Conservation (phyloP, 2,888 invertebrate genomes). For the Amiota minor region DNA sequence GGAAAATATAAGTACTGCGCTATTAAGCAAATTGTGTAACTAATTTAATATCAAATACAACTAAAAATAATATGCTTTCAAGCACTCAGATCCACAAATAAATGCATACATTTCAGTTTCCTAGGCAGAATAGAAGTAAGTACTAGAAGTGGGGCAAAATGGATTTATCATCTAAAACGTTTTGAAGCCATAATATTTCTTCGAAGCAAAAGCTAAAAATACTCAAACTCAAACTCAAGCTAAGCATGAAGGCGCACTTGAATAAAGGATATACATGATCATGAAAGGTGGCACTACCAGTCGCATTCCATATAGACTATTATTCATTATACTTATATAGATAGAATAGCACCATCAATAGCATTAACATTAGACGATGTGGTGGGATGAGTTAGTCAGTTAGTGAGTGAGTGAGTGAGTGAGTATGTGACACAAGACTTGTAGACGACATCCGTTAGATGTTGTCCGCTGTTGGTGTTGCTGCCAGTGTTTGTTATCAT, state of each 20-base stretch:
- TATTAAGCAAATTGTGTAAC: conserved; percentile 42
- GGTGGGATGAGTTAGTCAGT: conserved; percentile 9
- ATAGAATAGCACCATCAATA: neutral
- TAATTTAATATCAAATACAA: conserved; percentile 47
- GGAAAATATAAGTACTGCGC: conserved; percentile 33
- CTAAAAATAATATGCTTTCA: conserved; percentile 9
- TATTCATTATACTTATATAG: neutral
- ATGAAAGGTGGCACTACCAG: neutral
- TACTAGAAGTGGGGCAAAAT: no score
- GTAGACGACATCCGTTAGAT: no score
- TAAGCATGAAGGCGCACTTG: no score
- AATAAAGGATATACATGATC: neutral
- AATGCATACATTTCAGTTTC: neutral
- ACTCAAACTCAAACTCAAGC: no score
- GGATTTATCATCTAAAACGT: no score
- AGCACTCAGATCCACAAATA: neutral
- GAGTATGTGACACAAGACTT: conserved; percentile 33
- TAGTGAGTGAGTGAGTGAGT: conserved; percentile 41
- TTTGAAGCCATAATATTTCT: no score
- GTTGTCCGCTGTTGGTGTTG: no score
- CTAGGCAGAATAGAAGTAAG: neutral
- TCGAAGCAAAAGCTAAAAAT: no score
- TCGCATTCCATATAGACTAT: neutral
- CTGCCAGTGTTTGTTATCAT: conserved; percentile 54
- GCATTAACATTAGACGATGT: neutral